phyloP scores from a whole-genome alignment of 2,113 vertebrate genomes.

The Lynx canadensis region DNA sequence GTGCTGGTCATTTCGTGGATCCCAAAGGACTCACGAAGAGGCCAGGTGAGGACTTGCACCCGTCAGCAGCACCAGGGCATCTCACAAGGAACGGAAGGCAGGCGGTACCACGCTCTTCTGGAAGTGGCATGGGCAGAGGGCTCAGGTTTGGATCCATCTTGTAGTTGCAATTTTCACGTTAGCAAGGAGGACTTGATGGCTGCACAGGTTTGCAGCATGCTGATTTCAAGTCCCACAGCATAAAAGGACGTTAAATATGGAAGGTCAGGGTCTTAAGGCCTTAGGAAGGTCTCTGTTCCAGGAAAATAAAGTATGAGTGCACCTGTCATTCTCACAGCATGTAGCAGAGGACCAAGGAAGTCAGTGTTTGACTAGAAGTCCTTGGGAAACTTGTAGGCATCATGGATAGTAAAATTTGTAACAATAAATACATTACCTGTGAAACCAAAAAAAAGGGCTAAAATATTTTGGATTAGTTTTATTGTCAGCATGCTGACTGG shows the following conservation, averaged over 20 bases:
- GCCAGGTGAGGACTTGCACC: neutral
- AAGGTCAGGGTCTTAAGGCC: neutral
- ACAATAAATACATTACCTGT: neutral
- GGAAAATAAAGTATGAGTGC: neutral
- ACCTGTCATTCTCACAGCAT: neutral
- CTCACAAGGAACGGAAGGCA: neutral
- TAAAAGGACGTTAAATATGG: neutral
- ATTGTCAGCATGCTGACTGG: neutral
- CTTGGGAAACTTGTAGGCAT: neutral
- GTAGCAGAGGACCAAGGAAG: neutral
- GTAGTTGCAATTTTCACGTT: neutral
- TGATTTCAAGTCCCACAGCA: neutral
- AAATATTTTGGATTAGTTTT: neutral
- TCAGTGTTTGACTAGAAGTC: neutral
- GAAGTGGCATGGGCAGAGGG: no score
- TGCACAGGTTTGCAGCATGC: neutral
- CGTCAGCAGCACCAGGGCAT: neutral
- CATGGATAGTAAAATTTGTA: neutral
- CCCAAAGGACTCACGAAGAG: neutral
- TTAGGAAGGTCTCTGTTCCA: neutral
- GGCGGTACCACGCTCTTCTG: neutral
- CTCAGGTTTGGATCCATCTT: neutral
- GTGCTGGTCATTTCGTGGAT: neutral
- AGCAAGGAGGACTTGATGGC: neutral
- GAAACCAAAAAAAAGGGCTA: neutral